phyloP scores from a whole-genome alignment of 2,888 invertebrate genomes.

The Caenorhabditis angaria region DNA sequence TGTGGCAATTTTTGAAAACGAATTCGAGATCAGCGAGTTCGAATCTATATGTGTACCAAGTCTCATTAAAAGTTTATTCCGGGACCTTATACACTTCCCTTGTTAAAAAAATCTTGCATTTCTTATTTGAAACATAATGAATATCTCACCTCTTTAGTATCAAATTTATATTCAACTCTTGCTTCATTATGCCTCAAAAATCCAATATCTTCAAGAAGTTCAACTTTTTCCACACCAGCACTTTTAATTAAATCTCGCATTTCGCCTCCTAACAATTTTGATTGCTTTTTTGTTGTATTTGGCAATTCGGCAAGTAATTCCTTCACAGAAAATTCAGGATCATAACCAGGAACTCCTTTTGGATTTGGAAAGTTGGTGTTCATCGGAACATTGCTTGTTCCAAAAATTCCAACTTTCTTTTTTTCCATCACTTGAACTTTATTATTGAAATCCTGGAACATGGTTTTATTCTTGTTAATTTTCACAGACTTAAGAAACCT shows the following conservation, averaged over 20 bases:
- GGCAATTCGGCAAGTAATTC: slow-evolving; percentile 58
- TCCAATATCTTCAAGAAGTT: slow-evolving; percentile 53
- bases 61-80: not conserved
- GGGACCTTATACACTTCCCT: too few species aligned
- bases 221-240: slow-evolving; percentile 43
- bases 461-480: not conserved
- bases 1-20: too few species aligned
- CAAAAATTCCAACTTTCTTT: slow-evolving; percentile 43
- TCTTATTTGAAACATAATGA: not conserved
- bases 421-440: slow-evolving; percentile 41
- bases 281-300: slow-evolving; percentile 49
- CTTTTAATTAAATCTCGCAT: slow-evolving; percentile 31
- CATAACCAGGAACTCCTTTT: slow-evolving; percentile 58
- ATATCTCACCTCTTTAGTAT: slow-evolving; percentile 53
- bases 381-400: slow-evolving; percentile 54
- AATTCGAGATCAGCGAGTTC: too few species aligned
- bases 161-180: slow-evolving; percentile 62
- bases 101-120: too few species aligned
- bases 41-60: too few species aligned
- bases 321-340: slow-evolving; percentile 55
- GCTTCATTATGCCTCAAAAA: slow-evolving; percentile 60
- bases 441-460: slow-evolving; percentile 23
- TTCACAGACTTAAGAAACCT: not conserved
- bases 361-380: slow-evolving; percentile 63
- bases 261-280: slow-evolving; percentile 48